phyloP scores from a whole-genome alignment of 2,888 invertebrate species.

The Spatulosminthurus flaviceps region DNA sequence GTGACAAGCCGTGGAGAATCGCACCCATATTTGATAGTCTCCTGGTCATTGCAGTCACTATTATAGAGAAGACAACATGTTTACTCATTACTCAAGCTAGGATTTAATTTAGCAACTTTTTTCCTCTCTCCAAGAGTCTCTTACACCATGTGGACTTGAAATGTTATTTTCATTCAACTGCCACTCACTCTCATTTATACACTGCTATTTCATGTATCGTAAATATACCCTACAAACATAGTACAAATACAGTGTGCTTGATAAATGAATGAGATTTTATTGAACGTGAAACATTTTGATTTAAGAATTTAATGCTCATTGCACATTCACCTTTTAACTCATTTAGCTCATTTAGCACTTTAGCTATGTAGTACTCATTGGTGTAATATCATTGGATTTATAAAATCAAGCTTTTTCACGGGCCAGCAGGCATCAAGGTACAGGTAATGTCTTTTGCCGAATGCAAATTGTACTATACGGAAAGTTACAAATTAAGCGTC shows the following conservation, averaged over 20 bases:
- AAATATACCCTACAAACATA: too few relatives aligned
- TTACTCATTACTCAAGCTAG: not conserved
- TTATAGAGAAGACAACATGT: not conserved
- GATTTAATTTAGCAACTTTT: not conserved
- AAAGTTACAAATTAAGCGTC: too few relatives aligned
- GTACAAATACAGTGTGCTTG: too few relatives aligned
- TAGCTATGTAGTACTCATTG: too few relatives aligned
- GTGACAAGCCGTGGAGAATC: conserved; percentile 18
- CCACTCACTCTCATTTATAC: not conserved
- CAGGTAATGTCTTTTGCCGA: too few relatives aligned
- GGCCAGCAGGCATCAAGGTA: too few relatives aligned
- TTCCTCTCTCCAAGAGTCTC: not conserved
- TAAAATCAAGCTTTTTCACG: too few relatives aligned
- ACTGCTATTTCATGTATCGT: too few relatives aligned
- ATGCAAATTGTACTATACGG: too few relatives aligned
- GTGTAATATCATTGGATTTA: too few relatives aligned
- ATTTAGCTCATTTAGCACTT: not conserved
- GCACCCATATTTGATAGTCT: not conserved
- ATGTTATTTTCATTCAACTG: not conserved
- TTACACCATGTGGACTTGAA: not conserved
- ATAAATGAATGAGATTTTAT: too few relatives aligned
- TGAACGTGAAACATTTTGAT: not conserved
- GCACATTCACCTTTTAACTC: not conserved
- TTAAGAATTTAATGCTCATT: not conserved
- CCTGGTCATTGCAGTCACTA: conserved; percentile 12